Percentiles rank a stretch among this genome's conserved stretches.
Conservation (phyloP, 2,113 vertebrate species). For the Gymnogyps californianus region DNA sequence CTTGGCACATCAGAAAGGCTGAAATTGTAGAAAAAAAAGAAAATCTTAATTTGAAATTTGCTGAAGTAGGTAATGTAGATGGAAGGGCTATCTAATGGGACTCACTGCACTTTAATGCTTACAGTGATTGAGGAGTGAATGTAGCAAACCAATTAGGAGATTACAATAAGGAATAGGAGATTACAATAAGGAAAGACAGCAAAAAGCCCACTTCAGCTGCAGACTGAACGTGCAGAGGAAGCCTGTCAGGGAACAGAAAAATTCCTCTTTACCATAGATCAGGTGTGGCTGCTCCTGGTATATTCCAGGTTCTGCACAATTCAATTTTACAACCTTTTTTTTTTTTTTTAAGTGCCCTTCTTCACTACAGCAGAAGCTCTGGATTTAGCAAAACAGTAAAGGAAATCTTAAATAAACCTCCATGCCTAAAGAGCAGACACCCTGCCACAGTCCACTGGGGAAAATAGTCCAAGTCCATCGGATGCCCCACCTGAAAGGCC, state of each 20-base stretch:
- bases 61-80: not conserved
- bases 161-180: not conserved
- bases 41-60: not conserved
- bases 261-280: not conserved
- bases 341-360: not conserved
- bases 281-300: not conserved
- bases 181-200: not conserved
- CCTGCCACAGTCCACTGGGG: not conserved
- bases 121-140: not conserved
- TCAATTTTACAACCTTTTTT: not conserved
- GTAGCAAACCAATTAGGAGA: not conserved
- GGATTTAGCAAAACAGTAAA: not conserved
- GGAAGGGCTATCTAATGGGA: not conserved
- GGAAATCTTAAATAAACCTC: not conserved
- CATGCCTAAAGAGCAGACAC: not conserved
- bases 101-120: not conserved
- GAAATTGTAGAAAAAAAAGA: not conserved
- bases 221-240: not conserved
- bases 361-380: not conserved
- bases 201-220: not conserved
- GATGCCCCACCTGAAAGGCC: not conserved
- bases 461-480: not conserved
- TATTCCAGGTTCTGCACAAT: not conserved
- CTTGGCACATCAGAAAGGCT: not conserved
- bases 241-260: not conserved